Percentiles rank a stretch among this genome's conserved stretches.
Evolutionary conservation across 2,113 vertebrate genomes (phyloP).

Genomic region (Pachycephala philippinensis): DNA sequence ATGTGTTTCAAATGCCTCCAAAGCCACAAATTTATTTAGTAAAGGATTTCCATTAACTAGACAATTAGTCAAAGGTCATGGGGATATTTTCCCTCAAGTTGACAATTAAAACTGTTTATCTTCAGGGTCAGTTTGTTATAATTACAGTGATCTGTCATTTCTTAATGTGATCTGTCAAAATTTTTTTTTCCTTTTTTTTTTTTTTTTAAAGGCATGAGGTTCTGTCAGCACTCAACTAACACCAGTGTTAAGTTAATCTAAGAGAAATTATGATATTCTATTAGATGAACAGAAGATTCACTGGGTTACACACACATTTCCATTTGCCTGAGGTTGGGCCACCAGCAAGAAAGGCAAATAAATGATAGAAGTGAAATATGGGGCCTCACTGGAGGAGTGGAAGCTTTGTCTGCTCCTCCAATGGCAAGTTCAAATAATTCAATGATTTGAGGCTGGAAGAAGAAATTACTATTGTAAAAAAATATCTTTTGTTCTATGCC

Average conservation of each 20-base stretch:
- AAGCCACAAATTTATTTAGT: slow-evolving; percentile 57
- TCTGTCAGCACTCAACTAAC: neutral
- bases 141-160: slow-evolving; percentile 51
- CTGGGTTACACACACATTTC: neutral
- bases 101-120: slow-evolving; percentile 54
- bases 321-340: neutral
- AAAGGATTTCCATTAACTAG: slow-evolving; percentile 33
- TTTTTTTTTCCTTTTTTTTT: neutral
- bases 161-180: slow-evolving; percentile 47
- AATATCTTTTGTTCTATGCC: neutral
- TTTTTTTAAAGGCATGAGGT: neutral
- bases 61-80: slow-evolving; percentile 55
- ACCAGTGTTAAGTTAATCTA: neutral
- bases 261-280: neutral
- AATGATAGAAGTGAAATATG: neutral
- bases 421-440: neutral
- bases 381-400: neutral
- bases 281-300: neutral
- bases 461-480: neutral
- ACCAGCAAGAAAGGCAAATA: neutral
- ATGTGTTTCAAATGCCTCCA: slow-evolving; percentile 26
- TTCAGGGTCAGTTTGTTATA: slow-evolving; percentile 47
- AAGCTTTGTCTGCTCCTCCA: neutral
- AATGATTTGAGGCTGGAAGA: neutral
- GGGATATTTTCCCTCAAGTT: slow-evolving; percentile 18